Evolutionary conservation across 2,797 vertebrate genomes (phyloP).

Genomic region (Loris lydekkerianus): DNA sequence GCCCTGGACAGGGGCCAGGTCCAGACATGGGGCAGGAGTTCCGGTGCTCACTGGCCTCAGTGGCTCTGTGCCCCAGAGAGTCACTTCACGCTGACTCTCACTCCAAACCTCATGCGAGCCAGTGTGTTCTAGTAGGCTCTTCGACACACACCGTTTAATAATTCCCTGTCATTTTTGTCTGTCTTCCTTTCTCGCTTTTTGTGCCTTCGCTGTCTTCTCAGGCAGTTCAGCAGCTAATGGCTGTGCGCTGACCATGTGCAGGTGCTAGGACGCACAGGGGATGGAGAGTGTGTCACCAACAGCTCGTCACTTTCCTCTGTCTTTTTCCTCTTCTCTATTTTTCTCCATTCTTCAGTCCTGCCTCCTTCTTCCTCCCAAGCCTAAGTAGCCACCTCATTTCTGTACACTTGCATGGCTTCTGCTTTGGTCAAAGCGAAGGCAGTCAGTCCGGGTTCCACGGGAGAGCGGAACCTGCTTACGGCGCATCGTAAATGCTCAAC

Average conservation of each 20-base stretch:
- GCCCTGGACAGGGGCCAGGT: neutral
- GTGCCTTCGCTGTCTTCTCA: neutral
- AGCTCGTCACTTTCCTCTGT: neutral
- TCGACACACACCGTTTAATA: neutral
- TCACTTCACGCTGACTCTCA: neutral
- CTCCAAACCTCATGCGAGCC: neutral
- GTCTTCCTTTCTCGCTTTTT: neutral
- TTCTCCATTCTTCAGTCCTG: neutral
- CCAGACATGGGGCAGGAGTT: neutral
- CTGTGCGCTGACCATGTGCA: neutral
- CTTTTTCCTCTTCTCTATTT: neutral
- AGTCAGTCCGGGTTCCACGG: neutral
- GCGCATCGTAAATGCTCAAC: accelerated
- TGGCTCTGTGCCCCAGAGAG: neutral
- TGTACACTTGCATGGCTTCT: neutral
- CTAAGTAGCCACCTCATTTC: neutral
- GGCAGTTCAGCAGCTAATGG: neutral
- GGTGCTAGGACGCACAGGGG: accelerated
- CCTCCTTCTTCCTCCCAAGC: neutral
- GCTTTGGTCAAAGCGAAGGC: neutral
- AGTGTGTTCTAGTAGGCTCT: neutral
- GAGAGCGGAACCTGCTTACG: too few relatives aligned
- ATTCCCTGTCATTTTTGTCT: neutral
- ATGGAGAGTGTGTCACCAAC: too few relatives aligned
- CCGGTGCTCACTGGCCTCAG: accelerated